Conservation (phyloP, 1,140 invertebrate species). For the Aphelenchoides besseyi region DNA sequence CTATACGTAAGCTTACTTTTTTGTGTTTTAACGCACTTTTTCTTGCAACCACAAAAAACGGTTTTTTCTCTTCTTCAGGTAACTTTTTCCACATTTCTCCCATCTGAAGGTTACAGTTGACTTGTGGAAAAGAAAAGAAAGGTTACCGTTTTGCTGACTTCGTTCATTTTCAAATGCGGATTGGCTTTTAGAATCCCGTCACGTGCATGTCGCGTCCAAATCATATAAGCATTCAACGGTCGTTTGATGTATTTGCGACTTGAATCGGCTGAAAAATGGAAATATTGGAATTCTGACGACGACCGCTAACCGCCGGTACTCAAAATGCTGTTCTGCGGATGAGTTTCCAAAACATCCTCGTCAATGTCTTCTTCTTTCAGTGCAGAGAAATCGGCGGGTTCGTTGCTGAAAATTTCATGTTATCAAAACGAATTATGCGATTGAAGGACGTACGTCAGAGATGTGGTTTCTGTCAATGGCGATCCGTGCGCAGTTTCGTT, state of each 20-base stretch:
- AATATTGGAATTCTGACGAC: background rate
- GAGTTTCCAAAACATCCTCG: conserved; percentile 42
- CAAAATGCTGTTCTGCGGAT: conserved; percentile 45
- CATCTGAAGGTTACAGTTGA: conserved; percentile 46
- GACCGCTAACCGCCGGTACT: background rate
- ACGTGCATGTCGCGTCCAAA: conserved; percentile 64
- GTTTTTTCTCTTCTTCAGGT: conserved; percentile 54
- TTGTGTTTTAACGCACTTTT: conserved; percentile 51
- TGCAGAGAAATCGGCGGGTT: conserved; percentile 38
- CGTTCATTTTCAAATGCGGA: conserved; percentile 56
- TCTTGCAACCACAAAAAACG: conserved; percentile 48
- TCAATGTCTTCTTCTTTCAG: conserved; percentile 35
- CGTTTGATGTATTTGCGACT: conserved; percentile 50
- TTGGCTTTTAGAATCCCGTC: conserved; percentile 63
- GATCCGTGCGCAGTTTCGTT: conserved; percentile 5
- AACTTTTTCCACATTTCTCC: conserved; percentile 55
- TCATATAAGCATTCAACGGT: conserved; percentile 55
- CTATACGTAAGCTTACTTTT: conserved; percentile 37
- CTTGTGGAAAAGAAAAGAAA: conserved; percentile 21
- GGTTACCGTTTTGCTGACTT: conserved; percentile 40
- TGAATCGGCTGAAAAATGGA: conserved; percentile 29
- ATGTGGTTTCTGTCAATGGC: conserved; percentile 16
- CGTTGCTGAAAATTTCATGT: conserved; percentile 34
- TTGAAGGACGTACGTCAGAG: conserved; percentile 11
- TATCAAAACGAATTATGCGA: background rate